These are phyloP conservation scores for Sarcophaga peregrina DNA, from an alignment of 1,140 invertebrate genomes.

Conservation along the genomic window DNA sequence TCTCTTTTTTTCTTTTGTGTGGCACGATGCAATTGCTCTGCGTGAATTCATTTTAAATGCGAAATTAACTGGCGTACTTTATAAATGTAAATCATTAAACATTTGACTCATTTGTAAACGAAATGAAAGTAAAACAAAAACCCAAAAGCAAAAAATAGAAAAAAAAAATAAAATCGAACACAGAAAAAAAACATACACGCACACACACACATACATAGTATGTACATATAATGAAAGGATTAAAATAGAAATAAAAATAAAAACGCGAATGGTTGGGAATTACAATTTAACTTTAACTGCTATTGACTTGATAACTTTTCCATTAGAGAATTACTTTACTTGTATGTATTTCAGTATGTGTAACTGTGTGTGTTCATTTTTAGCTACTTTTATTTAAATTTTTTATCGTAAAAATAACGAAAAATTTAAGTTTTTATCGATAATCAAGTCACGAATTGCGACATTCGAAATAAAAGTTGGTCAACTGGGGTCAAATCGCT, in stretches of 20 bases:
- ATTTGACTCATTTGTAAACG: slow-evolving; percentile 1
- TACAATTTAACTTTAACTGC: not conserved
- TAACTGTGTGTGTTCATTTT: not conserved
- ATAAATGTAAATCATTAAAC: slow-evolving; percentile 25
- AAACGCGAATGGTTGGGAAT: not conserved
- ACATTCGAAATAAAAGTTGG: too few relatives aligned
- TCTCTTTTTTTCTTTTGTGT: not conserved
- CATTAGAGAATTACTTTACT: slow-evolving; percentile 13
- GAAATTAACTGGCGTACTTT: slow-evolving; percentile 18
- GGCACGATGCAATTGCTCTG: not conserved
- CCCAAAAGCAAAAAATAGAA: not conserved
- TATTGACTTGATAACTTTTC: slow-evolving; percentile 14
- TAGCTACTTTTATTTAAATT: not conserved
- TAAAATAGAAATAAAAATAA: not conserved
- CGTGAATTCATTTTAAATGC: slow-evolving; percentile 20
- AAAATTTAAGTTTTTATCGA: too few relatives aligned
- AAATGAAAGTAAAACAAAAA: not conserved
- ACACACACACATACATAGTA: too few relatives aligned
- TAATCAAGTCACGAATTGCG: too few relatives aligned
- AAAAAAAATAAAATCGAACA: not conserved
- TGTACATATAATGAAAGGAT: too few relatives aligned
- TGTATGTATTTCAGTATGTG: not conserved
- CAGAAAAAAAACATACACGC: not conserved
- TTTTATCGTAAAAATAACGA: too few relatives aligned
- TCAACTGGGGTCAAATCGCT: too few relatives aligned